phyloP scores from a whole-genome alignment of 1,140 invertebrate species.

The Ectropis grisescens region DNA sequence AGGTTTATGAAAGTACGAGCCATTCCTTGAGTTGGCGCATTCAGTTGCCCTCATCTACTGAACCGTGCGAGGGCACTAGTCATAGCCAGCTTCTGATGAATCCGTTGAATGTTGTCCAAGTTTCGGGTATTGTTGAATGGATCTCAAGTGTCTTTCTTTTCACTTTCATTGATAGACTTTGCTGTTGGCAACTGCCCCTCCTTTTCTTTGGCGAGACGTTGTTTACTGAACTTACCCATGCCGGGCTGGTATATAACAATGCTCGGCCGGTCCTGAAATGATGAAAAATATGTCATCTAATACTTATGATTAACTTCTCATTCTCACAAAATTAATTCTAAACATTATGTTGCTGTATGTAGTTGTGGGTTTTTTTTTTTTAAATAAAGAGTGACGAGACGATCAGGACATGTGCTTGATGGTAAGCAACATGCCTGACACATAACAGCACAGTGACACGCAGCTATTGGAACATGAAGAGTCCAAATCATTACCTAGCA shows the following conservation, averaged over 20 bases:
- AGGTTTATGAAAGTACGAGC: conserved; percentile 37
- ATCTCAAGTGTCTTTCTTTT: conserved; percentile 62
- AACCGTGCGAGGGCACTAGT: conserved; percentile 29
- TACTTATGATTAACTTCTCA: too few species aligned
- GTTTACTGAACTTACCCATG: conserved; percentile 80
- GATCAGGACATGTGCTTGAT: too few species aligned
- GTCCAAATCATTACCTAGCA: too few species aligned
- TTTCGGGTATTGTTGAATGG: conserved; percentile 23
- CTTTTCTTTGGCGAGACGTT: conserved; percentile 75
- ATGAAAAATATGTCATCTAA: conserved; percentile 8
- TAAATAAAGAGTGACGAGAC: too few species aligned
- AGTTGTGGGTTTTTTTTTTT: too few species aligned
- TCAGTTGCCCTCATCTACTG: conserved; percentile 40
- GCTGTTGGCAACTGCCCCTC: conserved; percentile 24
- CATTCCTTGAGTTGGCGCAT: conserved; percentile 47
- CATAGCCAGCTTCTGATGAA: conserved; percentile 53
- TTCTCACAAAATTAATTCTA: too few species aligned
- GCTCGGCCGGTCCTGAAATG: conserved; percentile 76
- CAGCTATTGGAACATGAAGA: too few species aligned
- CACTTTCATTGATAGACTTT: conserved; percentile 45
- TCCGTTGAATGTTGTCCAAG: conserved; percentile 62
- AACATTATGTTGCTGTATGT: too few species aligned
- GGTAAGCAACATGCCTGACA: too few species aligned
- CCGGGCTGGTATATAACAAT: conserved; percentile 81
- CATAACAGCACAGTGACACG: too few species aligned